Evolutionary conservation across 2,888 invertebrate genomes (phyloP).

Genomic region (Malachius bipustulatus): DNA sequence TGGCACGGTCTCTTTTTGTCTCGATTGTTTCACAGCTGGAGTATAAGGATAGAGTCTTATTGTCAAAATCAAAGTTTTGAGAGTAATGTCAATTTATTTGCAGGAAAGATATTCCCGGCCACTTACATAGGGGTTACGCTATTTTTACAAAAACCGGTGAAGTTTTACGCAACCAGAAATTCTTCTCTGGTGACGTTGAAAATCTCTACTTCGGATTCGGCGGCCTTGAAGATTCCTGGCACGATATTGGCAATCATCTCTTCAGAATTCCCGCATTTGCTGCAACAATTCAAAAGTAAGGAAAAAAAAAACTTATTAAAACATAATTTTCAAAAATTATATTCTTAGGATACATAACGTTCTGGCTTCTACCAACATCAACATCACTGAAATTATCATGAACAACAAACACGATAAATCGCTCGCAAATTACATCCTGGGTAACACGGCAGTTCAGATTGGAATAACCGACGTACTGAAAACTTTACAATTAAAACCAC

Average conservation of each 20-base stretch:
- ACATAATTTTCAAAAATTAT: not conserved
- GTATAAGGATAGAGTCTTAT: not conserved
- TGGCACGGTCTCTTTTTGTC: too few relatives aligned
- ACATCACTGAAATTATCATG: not conserved
- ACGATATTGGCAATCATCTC: not conserved
- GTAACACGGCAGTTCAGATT: conserved; percentile 46
- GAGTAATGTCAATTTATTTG: not conserved
- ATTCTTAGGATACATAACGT: not conserved
- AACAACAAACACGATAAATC: not conserved
- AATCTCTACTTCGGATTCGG: not conserved
- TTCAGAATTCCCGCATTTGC: not conserved
- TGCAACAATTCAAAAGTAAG: conserved; percentile 2
- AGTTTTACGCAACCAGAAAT: not conserved
- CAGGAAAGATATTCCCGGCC: not conserved
- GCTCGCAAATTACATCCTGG: not conserved
- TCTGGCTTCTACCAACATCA: not conserved
- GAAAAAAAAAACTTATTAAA: not conserved
- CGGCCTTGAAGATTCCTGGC: not conserved
- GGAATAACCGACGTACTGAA: conserved; percentile 38
- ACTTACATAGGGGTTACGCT: not conserved
- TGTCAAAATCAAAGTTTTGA: not conserved
- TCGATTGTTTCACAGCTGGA: too few relatives aligned
- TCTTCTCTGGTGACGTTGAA: not conserved
- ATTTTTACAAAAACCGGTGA: not conserved
- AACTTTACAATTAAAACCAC: conserved; percentile 33